Conservation (phyloP, 2,888 invertebrate genomes). For the Harpalus rufipes region DNA sequence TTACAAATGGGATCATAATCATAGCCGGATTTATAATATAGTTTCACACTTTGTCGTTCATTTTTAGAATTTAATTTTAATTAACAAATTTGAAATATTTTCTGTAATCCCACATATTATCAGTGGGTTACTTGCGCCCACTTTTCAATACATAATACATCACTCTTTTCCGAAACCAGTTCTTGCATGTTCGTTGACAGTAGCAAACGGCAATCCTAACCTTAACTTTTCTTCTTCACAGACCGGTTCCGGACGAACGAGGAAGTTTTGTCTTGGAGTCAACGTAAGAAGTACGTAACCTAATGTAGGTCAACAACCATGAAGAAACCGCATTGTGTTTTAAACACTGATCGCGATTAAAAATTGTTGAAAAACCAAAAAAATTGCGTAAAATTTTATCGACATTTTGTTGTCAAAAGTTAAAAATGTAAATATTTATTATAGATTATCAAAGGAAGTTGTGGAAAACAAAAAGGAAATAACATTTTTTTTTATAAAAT, state of each 20-base stretch:
- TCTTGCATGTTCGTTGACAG: neutral
- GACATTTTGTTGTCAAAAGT: too few species aligned
- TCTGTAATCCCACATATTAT: neutral
- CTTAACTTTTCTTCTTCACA: conserved; percentile 27
- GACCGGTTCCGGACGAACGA: conserved; percentile 48
- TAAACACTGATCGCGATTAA: conserved; percentile 27
- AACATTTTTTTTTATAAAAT: neutral
- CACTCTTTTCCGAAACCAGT: conserved; percentile 43
- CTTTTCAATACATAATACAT: conserved; percentile 9
- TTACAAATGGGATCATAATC: too few species aligned
- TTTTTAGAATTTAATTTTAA: neutral
- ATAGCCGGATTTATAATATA: too few species aligned
- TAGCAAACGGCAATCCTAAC: conserved; percentile 32
- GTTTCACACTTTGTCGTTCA: too few species aligned
- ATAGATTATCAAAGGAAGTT: neutral
- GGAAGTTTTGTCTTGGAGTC: conserved; percentile 42
- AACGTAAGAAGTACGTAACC: conserved; percentile 32
- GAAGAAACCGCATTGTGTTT: conserved; percentile 47
- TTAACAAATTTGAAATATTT: neutral
- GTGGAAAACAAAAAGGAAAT: neutral
- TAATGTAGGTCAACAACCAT: conserved; percentile 12
- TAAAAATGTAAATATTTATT: neutral
- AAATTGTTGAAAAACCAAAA: neutral
- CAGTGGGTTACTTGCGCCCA: conserved; percentile 41
- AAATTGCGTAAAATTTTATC: too few species aligned